These are phyloP conservation scores for Engystomops pustulosus DNA, from an alignment of 2,113 vertebrate genomes.

Conservation along the genomic window DNA sequence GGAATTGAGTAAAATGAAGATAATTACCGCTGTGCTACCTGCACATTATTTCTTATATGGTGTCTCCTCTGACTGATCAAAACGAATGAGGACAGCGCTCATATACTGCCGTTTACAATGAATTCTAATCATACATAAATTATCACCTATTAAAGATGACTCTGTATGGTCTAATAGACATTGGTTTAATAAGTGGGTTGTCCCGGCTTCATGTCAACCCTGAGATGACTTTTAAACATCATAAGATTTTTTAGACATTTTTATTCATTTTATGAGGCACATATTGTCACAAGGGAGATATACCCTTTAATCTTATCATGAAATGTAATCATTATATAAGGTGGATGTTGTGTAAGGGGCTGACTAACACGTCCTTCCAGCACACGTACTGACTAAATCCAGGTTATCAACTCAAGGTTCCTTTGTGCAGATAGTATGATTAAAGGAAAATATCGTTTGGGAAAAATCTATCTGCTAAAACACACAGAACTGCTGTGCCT, in stretches of 20 bases:
- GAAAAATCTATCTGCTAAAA: not conserved
- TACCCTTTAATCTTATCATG: not conserved
- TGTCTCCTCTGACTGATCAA: not conserved
- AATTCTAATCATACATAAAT: not conserved
- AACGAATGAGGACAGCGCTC: not conserved
- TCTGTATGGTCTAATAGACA: constrained; percentile 2
- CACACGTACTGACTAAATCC: not conserved
- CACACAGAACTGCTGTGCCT: not conserved
- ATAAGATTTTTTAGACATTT: not conserved
- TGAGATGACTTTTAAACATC: not conserved
- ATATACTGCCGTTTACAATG: not conserved
- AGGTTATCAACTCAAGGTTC: not conserved
- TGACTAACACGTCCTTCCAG: not conserved
- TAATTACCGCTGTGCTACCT: constrained; percentile 9
- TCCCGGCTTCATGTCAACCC: not conserved
- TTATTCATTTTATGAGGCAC: not conserved
- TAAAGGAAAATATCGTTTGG: constrained; percentile 22
- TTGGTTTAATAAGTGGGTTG: not conserved
- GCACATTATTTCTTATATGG: not conserved
- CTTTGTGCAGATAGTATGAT: not conserved
- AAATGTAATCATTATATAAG: not conserved
- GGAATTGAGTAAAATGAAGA: constrained; percentile 8
- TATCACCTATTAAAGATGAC: constrained; percentile 5
- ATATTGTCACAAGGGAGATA: not conserved
- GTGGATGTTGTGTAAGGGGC: not conserved